phyloP scores from a whole-genome alignment of 1,140 invertebrate species.

The Brachionus angularis region DNA sequence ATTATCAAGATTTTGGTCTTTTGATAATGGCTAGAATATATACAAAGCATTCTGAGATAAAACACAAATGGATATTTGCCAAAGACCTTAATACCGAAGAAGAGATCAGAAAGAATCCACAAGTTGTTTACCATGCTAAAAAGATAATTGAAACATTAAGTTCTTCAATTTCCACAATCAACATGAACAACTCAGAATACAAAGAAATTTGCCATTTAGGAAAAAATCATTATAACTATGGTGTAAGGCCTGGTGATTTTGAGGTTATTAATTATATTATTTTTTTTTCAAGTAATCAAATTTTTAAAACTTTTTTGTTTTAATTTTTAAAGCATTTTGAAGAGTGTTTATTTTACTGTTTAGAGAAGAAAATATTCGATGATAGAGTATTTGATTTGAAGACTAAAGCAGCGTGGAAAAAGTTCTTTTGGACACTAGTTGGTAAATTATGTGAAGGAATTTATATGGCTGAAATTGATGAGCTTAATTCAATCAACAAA shows the following conservation, averaged over 20 bases:
- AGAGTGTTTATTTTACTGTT: constrained; percentile 1
- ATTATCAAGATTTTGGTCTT: neutral
- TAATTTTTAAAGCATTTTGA: constrained; percentile 22
- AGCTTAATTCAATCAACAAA: constrained; percentile 6
- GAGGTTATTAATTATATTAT: no score
- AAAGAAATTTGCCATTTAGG: constrained; percentile 9
- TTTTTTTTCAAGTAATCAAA: no score
- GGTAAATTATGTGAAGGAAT: constrained; percentile 13
- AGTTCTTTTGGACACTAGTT: constrained; percentile 11
- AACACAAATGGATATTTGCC: constrained; percentile 35
- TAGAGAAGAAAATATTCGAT: constrained; percentile 12
- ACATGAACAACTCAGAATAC: neutral
- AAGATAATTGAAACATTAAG: constrained; percentile 21
- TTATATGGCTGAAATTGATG: constrained; percentile 29
- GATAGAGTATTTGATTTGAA: constrained; percentile 6
- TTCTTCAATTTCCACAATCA: neutral
- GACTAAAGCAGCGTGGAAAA: constrained; percentile 23
- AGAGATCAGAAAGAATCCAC: constrained; percentile 15
- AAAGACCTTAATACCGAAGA: constrained; percentile 15
- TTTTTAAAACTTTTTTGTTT: neutral
- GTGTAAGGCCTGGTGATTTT: constrained; percentile 7
- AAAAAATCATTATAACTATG: constrained; percentile 20
- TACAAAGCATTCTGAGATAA: neutral
- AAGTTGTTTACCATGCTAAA: constrained; percentile 5
- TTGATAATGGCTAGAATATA: constrained; percentile 12